Evolutionary conservation across 2,113 vertebrate genomes (phyloP).

Genomic region (Tetrax tetrax): DNA sequence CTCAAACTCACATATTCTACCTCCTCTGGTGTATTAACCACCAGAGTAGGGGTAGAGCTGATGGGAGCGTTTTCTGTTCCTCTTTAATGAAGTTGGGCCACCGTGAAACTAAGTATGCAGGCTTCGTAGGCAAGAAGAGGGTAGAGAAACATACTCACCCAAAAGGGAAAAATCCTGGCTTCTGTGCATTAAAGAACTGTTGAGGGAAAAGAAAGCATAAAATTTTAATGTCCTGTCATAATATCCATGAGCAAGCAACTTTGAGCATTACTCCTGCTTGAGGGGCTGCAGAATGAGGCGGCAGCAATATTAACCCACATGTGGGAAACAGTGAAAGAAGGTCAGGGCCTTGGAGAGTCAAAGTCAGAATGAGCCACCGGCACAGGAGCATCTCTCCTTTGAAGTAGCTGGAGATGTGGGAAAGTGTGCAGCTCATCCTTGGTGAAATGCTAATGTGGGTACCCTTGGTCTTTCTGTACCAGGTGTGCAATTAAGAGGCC

Average conservation of each 20-base stretch:
- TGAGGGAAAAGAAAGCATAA: background rate
- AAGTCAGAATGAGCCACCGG: background rate
- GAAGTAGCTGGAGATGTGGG: background rate
- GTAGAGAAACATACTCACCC: background rate
- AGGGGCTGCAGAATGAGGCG: background rate
- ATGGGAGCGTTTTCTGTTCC: background rate
- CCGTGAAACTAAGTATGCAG: background rate
- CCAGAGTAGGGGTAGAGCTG: background rate
- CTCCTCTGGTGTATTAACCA: background rate
- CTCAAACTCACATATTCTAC: background rate
- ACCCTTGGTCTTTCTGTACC: background rate
- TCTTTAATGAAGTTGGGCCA: background rate
- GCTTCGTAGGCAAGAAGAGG: background rate
- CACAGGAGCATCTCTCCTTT: background rate
- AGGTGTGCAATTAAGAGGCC: background rate
- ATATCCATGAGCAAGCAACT: background rate
- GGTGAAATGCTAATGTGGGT: background rate
- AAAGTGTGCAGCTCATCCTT: background rate
- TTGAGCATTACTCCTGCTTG: background rate
- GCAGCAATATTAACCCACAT: background rate
- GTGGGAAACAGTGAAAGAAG: background rate
- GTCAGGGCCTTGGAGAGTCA: background rate
- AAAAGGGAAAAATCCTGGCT: background rate
- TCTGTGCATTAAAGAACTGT: background rate
- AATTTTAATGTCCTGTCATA: background rate